Base-by-base conservation (phyloP, 2,797 vertebrate species). In the Peromyscus attwateri region DNA sequence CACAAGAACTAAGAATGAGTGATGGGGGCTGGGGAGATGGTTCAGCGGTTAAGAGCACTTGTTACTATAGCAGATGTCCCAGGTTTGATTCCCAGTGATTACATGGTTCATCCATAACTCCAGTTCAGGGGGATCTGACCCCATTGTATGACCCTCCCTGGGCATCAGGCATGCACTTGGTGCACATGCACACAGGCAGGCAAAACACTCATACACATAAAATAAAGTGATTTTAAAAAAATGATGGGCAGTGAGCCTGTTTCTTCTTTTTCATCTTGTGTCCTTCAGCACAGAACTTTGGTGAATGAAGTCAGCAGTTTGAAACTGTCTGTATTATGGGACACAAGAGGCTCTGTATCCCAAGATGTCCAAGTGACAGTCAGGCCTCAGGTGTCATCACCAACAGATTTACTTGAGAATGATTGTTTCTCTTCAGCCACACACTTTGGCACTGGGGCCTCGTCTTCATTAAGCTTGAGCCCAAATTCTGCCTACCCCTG, bases 221-320 rank as follows among this genome's bases (percentile, higher is more conserved):
- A 55, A 55, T 68, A 68, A 68, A 68, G 43, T 14, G 43, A 68
- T n/a, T 70, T 1, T 52, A 52, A n/a, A 49, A 25, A 25, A 49
- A 19, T 23, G 13, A 10, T 0, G 3, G 60, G 23, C 0, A 8
- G 31, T 4, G 16, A 2, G 70, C 12, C 17, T 14, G 12, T 8
- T 10, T 34, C 34, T 19, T 8, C n/a, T 70, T 64, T 21, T 73
- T 62, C 55, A 7, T 23, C 46, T 40, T 0, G 17, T 57, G 62
- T 37, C 60, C 62, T 66, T 27, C 17, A 10, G 46, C 19, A 37
- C 1, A 60, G 31, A 27, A 55, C 43, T 52, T 64, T 34, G 17
- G 29, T 9, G 76, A 68, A 4, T 1, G 0, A 66, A 76, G 2
- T 60, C 4, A 11, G 29, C 11, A 3, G 2, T 80, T 87, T 77